These are phyloP conservation scores for Melanchra persicariae DNA, from an alignment of 2,888 invertebrate species.

Conservation along the genomic window DNA sequence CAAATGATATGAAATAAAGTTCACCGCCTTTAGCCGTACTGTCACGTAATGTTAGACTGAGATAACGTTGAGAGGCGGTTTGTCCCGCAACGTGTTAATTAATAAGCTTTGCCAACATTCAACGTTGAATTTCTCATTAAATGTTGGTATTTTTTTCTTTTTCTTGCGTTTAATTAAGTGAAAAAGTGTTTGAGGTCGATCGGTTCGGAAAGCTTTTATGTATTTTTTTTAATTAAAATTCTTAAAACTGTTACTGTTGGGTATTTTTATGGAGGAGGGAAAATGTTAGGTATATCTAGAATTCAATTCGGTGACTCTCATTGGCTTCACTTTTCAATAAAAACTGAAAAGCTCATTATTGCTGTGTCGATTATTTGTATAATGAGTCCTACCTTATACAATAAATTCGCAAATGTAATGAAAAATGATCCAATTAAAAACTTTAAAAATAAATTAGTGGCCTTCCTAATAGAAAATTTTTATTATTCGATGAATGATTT, in stretches of 20 bases:
- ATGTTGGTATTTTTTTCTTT: slow-evolving; percentile 44
- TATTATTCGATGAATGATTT: too few species aligned
- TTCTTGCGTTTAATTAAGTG: slow-evolving; percentile 51
- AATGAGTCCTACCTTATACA: too few species aligned
- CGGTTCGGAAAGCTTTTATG: slow-evolving; percentile 17
- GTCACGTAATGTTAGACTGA: too few species aligned
- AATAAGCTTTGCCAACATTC: slow-evolving; percentile 50
- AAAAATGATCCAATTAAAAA: too few species aligned
- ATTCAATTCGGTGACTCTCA: slow-evolving; percentile 5
- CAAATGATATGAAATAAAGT: too few species aligned
- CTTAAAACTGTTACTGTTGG: slow-evolving; percentile 1
- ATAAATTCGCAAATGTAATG: too few species aligned
- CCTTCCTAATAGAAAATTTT: too few species aligned
- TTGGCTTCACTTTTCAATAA: not conserved
- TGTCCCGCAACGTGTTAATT: too few species aligned
- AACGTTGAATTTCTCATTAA: slow-evolving; percentile 44
- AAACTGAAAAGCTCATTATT: not conserved
- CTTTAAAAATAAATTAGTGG: too few species aligned
- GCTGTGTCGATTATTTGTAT: too few species aligned
- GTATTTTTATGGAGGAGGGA: slow-evolving; percentile 2
- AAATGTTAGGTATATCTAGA: slow-evolving; percentile 3
- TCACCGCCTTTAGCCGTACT: too few species aligned
- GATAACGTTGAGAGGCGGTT: too few species aligned
- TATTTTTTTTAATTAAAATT: slow-evolving; percentile 31
- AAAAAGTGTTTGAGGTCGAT: slow-evolving; percentile 56